Conservation (phyloP, 2,797 vertebrate species). For the Cephalopachus bancanus region DNA sequence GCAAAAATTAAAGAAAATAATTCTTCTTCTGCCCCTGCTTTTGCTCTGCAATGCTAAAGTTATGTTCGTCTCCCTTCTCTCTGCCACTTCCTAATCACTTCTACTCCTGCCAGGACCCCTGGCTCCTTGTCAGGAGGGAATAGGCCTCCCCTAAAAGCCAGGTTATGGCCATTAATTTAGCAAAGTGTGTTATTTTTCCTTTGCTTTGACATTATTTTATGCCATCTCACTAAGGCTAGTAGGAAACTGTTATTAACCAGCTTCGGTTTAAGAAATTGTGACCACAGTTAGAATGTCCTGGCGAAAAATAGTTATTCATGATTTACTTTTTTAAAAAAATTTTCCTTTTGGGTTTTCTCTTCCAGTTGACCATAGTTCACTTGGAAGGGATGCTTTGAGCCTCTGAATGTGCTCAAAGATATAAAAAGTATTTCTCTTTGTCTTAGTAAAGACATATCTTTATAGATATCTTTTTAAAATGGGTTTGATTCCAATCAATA, state of each 20-base stretch:
- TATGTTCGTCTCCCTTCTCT: background rate
- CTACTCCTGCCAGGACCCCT: background rate
- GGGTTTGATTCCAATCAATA: background rate
- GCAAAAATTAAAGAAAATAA: background rate
- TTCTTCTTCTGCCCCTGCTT: background rate
- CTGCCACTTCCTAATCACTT: background rate
- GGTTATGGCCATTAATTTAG: background rate
- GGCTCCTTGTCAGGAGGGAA: background rate
- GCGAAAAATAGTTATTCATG: conserved; percentile 22
- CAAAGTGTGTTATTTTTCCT: background rate
- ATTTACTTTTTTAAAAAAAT: background rate
- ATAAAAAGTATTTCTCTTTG: background rate
- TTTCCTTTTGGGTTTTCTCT: background rate
- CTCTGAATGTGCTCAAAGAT: conserved; percentile 10
- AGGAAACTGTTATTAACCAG: background rate
- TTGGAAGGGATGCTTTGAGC: background rate
- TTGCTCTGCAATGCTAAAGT: background rate
- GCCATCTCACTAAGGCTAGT: background rate
- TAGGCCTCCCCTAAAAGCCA: background rate
- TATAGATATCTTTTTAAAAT: background rate
- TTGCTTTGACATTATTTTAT: background rate
- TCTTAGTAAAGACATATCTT: background rate
- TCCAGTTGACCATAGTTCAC: background rate
- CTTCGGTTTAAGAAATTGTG: background rate
- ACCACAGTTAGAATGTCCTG: background rate